Conservation (phyloP, 2,888 invertebrate species). For the Eumacrocentrus americanus region DNA sequence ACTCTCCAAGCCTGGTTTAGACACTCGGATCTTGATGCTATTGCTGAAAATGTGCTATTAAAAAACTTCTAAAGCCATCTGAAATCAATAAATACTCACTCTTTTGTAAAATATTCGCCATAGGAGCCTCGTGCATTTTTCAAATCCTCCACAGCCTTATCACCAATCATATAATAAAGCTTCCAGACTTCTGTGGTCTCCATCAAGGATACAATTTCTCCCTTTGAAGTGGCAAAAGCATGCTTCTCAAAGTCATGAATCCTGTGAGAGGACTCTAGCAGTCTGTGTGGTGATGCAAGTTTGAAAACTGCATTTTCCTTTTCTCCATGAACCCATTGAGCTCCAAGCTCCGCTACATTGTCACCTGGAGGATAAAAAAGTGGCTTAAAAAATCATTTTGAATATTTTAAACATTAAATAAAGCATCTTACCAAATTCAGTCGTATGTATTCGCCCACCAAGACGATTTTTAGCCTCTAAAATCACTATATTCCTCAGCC, state of each 20-base stretch:
- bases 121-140: constrained; percentile 47
- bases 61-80: constrained; percentile 38
- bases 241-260: constrained; percentile 41
- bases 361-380: constrained; percentile 53
- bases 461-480: constrained; percentile 63
- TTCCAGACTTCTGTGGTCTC: constrained; percentile 52
- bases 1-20: constrained; percentile 52
- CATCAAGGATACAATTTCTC: constrained; percentile 55
- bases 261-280: constrained; percentile 51
- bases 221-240: constrained; percentile 47
- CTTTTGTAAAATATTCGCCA: constrained; percentile 55
- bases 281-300: constrained; percentile 60
- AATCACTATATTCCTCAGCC: constrained; percentile 62
- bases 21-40: constrained; percentile 44
- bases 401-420: neutral
- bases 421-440: constrained; percentile 58
- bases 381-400: neutral
- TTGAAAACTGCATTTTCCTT: constrained; percentile 68
- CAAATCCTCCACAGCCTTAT: constrained; percentile 53
- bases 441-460: constrained; percentile 63
- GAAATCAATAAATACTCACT: constrained; percentile 46
- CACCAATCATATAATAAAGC: constrained; percentile 57
- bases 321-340: constrained; percentile 82
- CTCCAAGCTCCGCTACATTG: constrained; percentile 73
- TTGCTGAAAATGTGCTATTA: constrained; percentile 46